Evolutionary conservation across 2,797 vertebrate species (phyloP).

Genomic region (Gymnopithys bicolor): DNA sequence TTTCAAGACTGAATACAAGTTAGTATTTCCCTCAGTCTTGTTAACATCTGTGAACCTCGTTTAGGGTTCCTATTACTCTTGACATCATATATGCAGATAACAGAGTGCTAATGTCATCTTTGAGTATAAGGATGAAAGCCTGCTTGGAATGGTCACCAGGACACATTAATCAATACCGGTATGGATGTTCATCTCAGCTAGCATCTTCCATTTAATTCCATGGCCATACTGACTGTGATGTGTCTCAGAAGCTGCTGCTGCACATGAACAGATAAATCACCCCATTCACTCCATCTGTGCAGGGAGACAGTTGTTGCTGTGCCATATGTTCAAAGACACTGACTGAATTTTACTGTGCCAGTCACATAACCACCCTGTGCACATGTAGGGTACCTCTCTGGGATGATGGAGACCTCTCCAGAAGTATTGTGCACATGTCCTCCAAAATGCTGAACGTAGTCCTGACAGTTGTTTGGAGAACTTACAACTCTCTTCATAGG

Average conservation of each 20-base stretch:
- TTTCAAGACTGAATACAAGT: background rate
- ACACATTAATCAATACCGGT: background rate
- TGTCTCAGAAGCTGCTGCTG: background rate
- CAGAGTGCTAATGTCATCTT: background rate
- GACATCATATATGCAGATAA: background rate
- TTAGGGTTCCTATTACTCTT: background rate
- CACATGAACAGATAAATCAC: conserved; percentile 32
- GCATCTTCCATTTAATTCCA: background rate
- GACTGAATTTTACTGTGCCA: background rate
- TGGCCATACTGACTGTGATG: background rate
- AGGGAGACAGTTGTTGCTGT: conserved; percentile 19
- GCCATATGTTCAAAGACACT: conserved; percentile 24
- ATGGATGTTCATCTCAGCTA: background rate
- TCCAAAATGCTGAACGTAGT: background rate
- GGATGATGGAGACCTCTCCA: background rate
- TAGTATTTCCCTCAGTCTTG: background rate
- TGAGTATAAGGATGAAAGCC: background rate
- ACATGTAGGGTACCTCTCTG: background rate
- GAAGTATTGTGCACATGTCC: background rate
- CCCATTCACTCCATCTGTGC: conserved; percentile 8
- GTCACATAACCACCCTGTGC: background rate
- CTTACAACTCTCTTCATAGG: background rate
- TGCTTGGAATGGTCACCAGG: background rate
- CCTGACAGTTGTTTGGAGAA: background rate
- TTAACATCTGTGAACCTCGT: background rate